A percentile compares a stretch with the other conserved stretches of the same genome.
phyloP scores from a whole-genome alignment of 2,888 invertebrate genomes.

The Agonum fuliginosum region DNA sequence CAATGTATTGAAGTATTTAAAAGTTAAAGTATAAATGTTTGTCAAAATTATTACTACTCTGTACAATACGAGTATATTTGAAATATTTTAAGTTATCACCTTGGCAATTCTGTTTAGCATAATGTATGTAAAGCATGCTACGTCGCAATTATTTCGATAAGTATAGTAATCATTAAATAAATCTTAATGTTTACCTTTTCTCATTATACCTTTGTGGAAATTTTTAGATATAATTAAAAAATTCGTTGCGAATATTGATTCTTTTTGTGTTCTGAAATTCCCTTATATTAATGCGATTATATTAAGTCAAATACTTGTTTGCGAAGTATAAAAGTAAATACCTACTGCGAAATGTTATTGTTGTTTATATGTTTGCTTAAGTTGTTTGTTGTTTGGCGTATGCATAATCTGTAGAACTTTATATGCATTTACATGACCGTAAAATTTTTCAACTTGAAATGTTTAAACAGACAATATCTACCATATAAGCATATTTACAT shows the following conservation, averaged over 20 bases:
- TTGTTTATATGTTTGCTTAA: neutral
- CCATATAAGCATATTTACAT: too few relatives aligned
- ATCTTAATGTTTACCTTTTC: conserved; percentile 43
- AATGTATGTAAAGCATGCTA: conserved; percentile 45
- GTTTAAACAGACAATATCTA: too few relatives aligned
- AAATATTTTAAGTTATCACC: conserved; percentile 5
- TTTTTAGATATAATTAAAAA: neutral
- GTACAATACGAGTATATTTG: neutral
- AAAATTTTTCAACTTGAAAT: neutral
- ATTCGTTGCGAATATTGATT: too few relatives aligned
- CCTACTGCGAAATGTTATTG: neutral
- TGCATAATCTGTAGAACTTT: neutral
- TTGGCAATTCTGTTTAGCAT: conserved; percentile 51
- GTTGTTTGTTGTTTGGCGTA: neutral
- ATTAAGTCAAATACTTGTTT: neutral
- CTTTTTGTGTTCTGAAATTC: too few relatives aligned
- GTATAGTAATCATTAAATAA: conserved; percentile 15
- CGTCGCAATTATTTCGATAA: conserved; percentile 25
- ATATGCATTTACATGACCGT: neutral
- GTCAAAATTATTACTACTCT: too few relatives aligned
- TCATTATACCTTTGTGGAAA: neutral
- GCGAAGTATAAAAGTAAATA: neutral
- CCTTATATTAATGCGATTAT: neutral
- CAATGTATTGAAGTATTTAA: too few relatives aligned
- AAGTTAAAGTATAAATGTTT: too few relatives aligned